Conservation (phyloP, 2,113 vertebrate genomes). For the Spea bombifrons region DNA sequence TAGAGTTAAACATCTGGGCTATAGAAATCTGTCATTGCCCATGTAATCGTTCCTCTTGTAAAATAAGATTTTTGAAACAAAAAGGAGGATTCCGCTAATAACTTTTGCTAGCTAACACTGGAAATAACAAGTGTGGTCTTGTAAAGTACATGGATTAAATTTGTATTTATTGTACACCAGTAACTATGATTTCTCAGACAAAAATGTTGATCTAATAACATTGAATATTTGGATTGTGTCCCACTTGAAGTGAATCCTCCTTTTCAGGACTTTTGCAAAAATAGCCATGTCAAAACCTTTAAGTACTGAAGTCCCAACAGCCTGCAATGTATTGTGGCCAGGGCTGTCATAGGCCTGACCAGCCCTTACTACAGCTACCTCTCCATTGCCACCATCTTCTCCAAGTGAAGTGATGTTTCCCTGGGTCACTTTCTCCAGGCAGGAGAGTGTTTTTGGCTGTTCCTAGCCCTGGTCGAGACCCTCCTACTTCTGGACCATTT, state of each 20-base stretch:
- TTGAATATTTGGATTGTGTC: not conserved
- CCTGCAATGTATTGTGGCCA: too few relatives aligned
- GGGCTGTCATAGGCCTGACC: too few relatives aligned
- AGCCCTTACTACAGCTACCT: too few relatives aligned
- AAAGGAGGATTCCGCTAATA: not conserved
- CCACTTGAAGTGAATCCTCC: not conserved
- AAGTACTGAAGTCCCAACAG: too few relatives aligned
- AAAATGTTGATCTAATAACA: not conserved
- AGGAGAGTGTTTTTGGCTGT: too few relatives aligned
- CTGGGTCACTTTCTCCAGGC: too few relatives aligned
- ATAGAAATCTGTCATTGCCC: not conserved
- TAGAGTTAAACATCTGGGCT: not conserved
- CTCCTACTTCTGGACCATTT: too few relatives aligned
- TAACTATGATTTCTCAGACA: not conserved
- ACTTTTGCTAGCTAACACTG: not conserved
- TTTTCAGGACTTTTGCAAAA: not conserved
- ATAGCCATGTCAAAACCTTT: too few relatives aligned
- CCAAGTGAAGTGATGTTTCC: too few relatives aligned
- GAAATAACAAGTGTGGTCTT: not conserved
- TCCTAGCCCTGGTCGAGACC: too few relatives aligned
- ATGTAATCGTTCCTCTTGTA: not conserved
- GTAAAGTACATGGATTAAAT: not conserved
- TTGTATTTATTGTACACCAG: not conserved
- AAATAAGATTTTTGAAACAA: not conserved
- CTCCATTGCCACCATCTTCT: too few relatives aligned